Evolutionary conservation across 2,888 invertebrate species (phyloP), one percentile per base, ranked within the genome.

Genomic region (Chaitophorus viminalis): DNA sequence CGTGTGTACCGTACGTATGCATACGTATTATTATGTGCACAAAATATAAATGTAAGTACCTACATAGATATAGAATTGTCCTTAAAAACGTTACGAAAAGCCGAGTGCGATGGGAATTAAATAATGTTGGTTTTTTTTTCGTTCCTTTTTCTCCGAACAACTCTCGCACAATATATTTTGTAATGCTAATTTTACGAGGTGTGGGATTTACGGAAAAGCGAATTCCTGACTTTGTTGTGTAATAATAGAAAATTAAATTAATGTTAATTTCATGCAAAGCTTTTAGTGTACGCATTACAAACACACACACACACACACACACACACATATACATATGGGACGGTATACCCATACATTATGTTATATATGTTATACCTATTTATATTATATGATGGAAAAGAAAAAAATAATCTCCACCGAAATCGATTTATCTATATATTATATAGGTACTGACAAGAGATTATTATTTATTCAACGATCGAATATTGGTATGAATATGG

Each of bases 191-290:
- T 36, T 65, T 60, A 78, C 36, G 78, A 78, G 78, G 31, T 36
- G 36, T 21, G 21, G 36, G 79, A 65, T 65, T 79, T 65, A 9
- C 60, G 36, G 9, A n/a, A 79, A 65, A 65, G 29, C 65, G 14
- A 79, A 79, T 79, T 65, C 31, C 70, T 25, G 3, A 46, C 68
- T 74, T 25, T 70, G 68, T 70, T 21, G 46, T 14, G 31, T 25
- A 9, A 31, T 31, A 70, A 70, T 70, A 70, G 25, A 39, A 82
- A 70, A 31, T 46, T 3, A 70, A 70, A 82, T 46, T 70, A 70
- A 70, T 46, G 68, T 52, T 82, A 46, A 82, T 81, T 68, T 46
- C 68, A 46, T 68, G 81, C 68, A 46, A 81, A 81, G 68, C 81
- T 70, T 79, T 65, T n/a, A 36, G 78, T 79, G 36, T 33, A 18